phyloP scores from a whole-genome alignment of 2,888 invertebrate species.

The Napeogenes sylphis region DNA sequence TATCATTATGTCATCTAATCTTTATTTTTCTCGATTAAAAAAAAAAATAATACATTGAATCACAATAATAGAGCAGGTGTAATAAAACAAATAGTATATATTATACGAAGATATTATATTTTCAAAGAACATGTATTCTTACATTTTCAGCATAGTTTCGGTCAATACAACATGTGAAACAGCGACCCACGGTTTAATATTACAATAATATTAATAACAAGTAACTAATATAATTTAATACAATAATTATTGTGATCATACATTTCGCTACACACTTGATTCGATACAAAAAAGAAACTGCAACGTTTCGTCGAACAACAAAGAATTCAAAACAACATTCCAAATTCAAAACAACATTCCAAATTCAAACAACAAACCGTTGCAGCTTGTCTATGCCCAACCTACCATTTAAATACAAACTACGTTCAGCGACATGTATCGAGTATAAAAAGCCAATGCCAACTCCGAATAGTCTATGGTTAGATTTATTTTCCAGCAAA shows the following conservation, averaged over 20 bases:
- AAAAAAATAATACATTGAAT: too few relatives aligned
- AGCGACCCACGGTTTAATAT: constrained; percentile 44
- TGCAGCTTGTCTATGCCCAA: constrained; percentile 56
- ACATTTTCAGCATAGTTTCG: constrained; percentile 68
- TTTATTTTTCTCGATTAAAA: too few relatives aligned
- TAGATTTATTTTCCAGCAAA: constrained; percentile 19
- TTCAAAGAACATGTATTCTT: constrained; percentile 75
- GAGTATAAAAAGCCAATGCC: constrained; percentile 63
- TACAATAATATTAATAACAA: constrained; percentile 49
- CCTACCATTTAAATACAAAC: constrained; percentile 62
- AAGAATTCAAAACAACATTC: constrained; percentile 24
- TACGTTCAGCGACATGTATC: constrained; percentile 60
- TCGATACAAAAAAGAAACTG: constrained; percentile 63
- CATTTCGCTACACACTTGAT: constrained; percentile 64
- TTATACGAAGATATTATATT: constrained; percentile 77
- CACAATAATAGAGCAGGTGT: constrained; percentile 26
- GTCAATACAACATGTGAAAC: constrained; percentile 74
- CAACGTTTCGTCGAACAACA: constrained; percentile 44
- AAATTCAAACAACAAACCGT: constrained; percentile 42
- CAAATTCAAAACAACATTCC: constrained; percentile 30
- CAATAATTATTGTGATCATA: constrained; percentile 64
- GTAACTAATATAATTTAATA: constrained; percentile 71
- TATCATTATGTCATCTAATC: too few relatives aligned
- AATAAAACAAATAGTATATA: constrained; percentile 39
- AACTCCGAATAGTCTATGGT: constrained; percentile 39